phyloP scores from a whole-genome alignment of 2,113 vertebrate genomes.

The Galeopterus variegatus region DNA sequence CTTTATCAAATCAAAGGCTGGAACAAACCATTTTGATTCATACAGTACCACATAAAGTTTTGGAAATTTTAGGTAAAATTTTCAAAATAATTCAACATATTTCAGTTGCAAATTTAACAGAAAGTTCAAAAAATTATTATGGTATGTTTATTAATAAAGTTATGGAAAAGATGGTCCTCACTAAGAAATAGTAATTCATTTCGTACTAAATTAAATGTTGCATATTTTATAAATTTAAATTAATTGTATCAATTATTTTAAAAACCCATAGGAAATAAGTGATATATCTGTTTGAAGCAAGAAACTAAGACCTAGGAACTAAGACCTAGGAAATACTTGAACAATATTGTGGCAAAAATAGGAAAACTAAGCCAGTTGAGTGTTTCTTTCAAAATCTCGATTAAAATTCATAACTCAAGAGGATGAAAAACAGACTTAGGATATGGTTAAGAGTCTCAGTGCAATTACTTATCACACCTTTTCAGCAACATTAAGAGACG shows the following conservation, averaged over 20 bases:
- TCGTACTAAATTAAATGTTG: not conserved
- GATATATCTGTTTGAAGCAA: not conserved
- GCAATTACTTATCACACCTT: not conserved
- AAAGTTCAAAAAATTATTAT: not conserved
- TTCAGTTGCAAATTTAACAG: not conserved
- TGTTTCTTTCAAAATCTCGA: not conserved
- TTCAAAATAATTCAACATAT: not conserved
- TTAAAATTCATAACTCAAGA: slow-evolving; percentile 18
- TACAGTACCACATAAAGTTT: not conserved
- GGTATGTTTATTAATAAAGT: not conserved
- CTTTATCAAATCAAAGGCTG: not conserved
- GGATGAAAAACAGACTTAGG: not conserved
- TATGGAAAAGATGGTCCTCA: not conserved
- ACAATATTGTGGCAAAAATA: not conserved
- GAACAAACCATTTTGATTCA: not conserved
- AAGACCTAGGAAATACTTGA: not conserved
- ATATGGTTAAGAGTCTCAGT: not conserved
- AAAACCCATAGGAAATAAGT: not conserved
- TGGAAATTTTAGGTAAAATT: not conserved
- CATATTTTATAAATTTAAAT: not conserved
- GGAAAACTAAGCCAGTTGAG: not conserved
- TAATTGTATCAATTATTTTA: not conserved
- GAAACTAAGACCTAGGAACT: not conserved
- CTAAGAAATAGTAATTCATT: not conserved
- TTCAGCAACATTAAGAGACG: not conserved